Evolutionary conservation across 2,113 vertebrate species (phyloP).

Genomic region (Hydropotes inermis): DNA sequence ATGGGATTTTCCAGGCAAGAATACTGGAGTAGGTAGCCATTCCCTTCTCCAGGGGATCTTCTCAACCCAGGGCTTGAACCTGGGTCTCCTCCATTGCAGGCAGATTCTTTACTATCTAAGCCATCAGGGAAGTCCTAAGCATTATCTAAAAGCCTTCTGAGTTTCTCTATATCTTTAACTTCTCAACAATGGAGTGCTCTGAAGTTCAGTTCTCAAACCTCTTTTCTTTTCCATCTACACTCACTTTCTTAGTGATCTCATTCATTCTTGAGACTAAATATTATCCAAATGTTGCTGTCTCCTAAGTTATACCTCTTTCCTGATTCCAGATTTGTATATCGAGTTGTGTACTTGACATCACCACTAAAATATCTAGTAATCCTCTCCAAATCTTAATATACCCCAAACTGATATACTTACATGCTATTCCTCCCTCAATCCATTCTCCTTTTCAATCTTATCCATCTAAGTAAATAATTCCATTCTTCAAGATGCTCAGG

Average conservation of each 20-base stretch:
- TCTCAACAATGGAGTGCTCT: neutral
- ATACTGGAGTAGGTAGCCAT: neutral
- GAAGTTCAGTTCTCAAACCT: neutral
- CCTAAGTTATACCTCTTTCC: neutral
- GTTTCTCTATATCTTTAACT: neutral
- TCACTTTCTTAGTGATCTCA: neutral
- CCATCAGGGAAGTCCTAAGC: neutral
- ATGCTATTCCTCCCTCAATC: neutral
- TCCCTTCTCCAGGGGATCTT: neutral
- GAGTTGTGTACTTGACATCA: neutral
- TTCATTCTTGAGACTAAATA: neutral
- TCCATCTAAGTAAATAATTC: neutral
- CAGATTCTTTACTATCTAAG: neutral
- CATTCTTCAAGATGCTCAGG: neutral
- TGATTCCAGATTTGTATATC: neutral
- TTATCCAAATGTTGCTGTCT: neutral
- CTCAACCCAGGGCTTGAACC: neutral
- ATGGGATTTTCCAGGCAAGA: neutral
- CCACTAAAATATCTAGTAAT: neutral
- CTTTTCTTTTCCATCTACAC: neutral
- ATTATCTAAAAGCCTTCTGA: neutral
- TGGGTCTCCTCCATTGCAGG: neutral
- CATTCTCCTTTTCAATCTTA: neutral
- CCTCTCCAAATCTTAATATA: neutral
- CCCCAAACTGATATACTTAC: neutral